Evolutionary conservation across 1,140 invertebrate genomes (phyloP).

Genomic region (Euschistus heros): DNA sequence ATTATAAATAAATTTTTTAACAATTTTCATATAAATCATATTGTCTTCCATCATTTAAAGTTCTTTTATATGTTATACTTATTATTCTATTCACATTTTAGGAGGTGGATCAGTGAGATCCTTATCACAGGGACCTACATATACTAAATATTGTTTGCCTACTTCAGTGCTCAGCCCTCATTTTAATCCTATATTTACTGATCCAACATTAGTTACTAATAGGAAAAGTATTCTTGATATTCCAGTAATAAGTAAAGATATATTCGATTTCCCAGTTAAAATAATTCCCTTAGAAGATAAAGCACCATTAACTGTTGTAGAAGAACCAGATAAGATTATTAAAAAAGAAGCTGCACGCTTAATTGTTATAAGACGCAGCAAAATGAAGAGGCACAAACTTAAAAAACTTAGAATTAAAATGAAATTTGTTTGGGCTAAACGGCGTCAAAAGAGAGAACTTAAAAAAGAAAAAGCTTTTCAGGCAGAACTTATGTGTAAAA

Average conservation of each 20-base stretch:
- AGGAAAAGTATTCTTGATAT: no score
- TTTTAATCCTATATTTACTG: no score
- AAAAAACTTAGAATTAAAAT: constrained; percentile 66
- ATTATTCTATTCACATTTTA: no score
- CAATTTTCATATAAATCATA: no score
- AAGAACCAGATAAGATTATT: constrained; percentile 20
- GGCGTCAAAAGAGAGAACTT: constrained; percentile 51
- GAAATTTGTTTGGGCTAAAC: constrained; percentile 61
- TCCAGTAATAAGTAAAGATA: not conserved
- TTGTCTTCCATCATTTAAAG: no score
- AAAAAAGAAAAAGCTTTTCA: constrained; percentile 68
- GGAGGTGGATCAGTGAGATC: no score
- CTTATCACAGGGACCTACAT: no score
- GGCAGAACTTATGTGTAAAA: constrained; percentile 50
- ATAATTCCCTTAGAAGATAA: constrained; percentile 1
- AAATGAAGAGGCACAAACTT: constrained; percentile 79
- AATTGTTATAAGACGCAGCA: constrained; percentile 64
- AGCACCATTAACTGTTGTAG: not conserved
- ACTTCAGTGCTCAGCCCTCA: no score
- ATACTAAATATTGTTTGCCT: no score
- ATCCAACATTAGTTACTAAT: no score
- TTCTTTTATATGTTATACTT: no score
- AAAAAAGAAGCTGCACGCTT: constrained; percentile 59
- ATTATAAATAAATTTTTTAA: no score
- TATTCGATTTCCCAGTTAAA: not conserved